phyloP scores from a whole-genome alignment of 2,113 vertebrate species.

The Chinchilla lanigera region DNA sequence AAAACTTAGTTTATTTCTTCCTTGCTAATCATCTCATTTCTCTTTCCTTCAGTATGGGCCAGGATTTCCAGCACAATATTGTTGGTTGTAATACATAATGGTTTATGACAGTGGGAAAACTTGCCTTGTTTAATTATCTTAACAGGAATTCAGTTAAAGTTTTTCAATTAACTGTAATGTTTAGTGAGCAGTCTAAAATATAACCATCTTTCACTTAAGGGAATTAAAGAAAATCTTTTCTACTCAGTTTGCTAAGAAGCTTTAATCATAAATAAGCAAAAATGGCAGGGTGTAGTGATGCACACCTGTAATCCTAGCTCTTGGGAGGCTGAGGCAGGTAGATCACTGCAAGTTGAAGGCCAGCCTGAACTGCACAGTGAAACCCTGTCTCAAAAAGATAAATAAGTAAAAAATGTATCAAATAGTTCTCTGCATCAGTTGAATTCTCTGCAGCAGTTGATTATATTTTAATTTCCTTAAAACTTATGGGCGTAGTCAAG shows the following conservation, averaged over 20 bases:
- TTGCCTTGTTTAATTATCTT: constrained; percentile 7
- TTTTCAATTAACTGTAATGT: not conserved
- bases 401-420: constrained; percentile 45
- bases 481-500: not conserved
- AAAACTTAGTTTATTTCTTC: not conserved
- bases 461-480: not conserved
- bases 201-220: constrained; percentile 18
- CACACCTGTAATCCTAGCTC: no score
- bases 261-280: constrained; percentile 45
- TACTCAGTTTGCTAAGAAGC: constrained; percentile 33
- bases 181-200: not conserved
- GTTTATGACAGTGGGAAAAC: not conserved
- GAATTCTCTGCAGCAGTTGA: no score
- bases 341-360: no score
- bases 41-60: not conserved
- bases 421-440: constrained; percentile 32
- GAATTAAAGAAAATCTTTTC: constrained; percentile 42
- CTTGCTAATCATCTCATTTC: not conserved
- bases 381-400: not conserved
- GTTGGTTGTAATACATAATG: not conserved
- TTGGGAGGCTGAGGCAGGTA: no score
- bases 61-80: not conserved
- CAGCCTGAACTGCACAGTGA: no score
- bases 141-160: constrained; percentile 29
- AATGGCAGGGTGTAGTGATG: no score